phyloP scores from a whole-genome alignment of 2,797 vertebrate species.

The Vespertilio murinus region DNA sequence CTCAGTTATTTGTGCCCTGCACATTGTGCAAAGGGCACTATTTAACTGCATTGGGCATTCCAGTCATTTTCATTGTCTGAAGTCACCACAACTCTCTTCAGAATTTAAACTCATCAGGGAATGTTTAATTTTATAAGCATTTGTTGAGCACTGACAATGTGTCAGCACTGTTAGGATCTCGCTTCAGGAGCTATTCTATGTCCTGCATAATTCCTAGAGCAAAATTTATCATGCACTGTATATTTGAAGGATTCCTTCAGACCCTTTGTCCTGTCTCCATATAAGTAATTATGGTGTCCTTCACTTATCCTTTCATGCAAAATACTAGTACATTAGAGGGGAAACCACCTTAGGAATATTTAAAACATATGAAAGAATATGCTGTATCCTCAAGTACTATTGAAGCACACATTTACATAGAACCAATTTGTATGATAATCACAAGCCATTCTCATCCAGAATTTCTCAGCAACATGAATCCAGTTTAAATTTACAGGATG shows the following conservation, averaged over 20 bases:
- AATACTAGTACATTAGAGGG: neutral
- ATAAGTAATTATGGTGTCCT: neutral
- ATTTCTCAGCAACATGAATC: conserved; percentile 50
- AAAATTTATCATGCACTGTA: neutral
- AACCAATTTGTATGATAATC: conserved; percentile 70
- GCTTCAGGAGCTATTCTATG: neutral
- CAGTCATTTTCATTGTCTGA: neutral
- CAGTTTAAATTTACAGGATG: conserved; percentile 42
- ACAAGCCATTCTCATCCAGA: neutral
- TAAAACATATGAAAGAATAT: conserved; percentile 45
- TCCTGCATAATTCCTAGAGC: neutral
- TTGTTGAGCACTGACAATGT: neutral
- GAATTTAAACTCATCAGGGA: neutral
- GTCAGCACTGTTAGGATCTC: neutral
- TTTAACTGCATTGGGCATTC: neutral
- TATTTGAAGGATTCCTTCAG: neutral
- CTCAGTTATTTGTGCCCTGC: neutral
- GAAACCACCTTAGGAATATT: conserved; percentile 20
- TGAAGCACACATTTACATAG: conserved; percentile 55
- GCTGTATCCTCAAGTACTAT: neutral
- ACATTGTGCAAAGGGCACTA: neutral
- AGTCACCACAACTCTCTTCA: neutral
- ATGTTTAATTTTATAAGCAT: neutral
- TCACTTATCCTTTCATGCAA: neutral
- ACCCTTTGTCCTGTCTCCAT: neutral